Base-by-base conservation (phyloP, 2,888 invertebrate genomes). In the Rotaria socialis region DNA sequence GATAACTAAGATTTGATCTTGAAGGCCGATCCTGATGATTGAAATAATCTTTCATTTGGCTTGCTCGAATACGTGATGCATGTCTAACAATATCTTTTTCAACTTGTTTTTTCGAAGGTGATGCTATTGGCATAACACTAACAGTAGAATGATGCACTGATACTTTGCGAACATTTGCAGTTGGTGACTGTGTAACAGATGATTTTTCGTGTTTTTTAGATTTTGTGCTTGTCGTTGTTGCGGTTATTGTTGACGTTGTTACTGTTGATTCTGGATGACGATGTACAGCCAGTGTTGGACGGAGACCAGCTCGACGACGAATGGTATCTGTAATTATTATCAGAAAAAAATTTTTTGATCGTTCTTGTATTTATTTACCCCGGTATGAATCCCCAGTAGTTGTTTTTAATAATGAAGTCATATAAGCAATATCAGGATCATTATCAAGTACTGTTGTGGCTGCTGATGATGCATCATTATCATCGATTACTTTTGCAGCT, bases 1-100 rank as follows among this genome's bases (percentile, higher is more conserved):
- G 24, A 24, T 27, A 35, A n/a, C 41, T 47, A n/a, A 24, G 24
- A 80, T 47, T 14, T 80, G n/a, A 47, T 47, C n/a, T 47, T 5
- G 80, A 11, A n/a, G 7, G 1, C 0, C n/a, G 24, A 8, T n/a
- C n/a, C 19, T 22, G 41, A 74, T 14, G 16, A 35, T 6, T 2
- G 1, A 24, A 75, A 24, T 41, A 75, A 22, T 75, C 75, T 41
- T 24, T 41, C n/a, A 47, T 0, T 41, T 75, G 75, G 11, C 10
- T 43, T 47, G 47, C 47, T 43, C 80, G 80, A 47, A 80, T 80
- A 24, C 80, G 80, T 80, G 80, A n/a, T 47, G 80, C 80, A 80
- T 80, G 80, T 80, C 47, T 80, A 24, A 80, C 11, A 80, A 80
- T 80, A 47, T 80, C 80, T 80, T 80, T 80, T 80, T 80, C 80